Conservation (phyloP, 2,888 invertebrate species). For the Melanophora roralis region DNA sequence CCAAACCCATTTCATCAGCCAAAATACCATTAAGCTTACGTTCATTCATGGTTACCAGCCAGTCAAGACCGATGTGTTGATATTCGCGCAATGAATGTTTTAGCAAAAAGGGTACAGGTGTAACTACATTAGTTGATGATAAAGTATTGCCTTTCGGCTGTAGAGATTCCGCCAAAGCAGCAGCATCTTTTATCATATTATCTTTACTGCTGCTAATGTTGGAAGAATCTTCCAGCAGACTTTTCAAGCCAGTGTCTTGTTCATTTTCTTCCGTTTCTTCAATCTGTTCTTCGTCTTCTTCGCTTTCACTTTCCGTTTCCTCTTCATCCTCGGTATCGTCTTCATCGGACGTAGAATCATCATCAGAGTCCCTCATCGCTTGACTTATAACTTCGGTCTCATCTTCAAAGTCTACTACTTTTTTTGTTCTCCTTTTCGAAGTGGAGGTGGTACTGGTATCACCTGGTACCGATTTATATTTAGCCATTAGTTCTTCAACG, state of each 20-base stretch:
- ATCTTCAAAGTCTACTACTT: constrained; percentile 77
- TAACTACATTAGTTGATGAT: constrained; percentile 94
- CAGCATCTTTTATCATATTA: constrained; percentile 92
- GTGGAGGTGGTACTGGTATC: constrained; percentile 55
- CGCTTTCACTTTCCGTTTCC: constrained; percentile 72
- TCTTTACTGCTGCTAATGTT: constrained; percentile 77
- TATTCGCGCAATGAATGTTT: constrained; percentile 95
- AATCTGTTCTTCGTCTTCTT: constrained; percentile 66
- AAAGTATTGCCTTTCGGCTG: constrained; percentile 99
- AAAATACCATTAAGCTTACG: constrained; percentile 96
- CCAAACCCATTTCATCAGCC: constrained; percentile 98
- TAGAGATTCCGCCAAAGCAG: constrained; percentile 95
- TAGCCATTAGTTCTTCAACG: constrained; percentile 87
- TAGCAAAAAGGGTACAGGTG: constrained; percentile 94
- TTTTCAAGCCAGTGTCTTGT: constrained; percentile 79
- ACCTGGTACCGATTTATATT: constrained; percentile 79
- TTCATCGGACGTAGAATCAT: constrained; percentile 68
- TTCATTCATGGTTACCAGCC: constrained; percentile 97
- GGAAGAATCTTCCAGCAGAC: constrained; percentile 78
- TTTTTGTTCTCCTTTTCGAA: constrained; percentile 68
- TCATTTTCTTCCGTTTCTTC: constrained; percentile 74
- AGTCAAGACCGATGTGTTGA: constrained; percentile 96
- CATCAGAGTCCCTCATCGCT: constrained; percentile 68
- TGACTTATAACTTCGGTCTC: constrained; percentile 60
- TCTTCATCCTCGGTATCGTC: constrained; percentile 64